Base-by-base conservation (phyloP, 2,113 vertebrate species). In the Percina caprodes region DNA sequence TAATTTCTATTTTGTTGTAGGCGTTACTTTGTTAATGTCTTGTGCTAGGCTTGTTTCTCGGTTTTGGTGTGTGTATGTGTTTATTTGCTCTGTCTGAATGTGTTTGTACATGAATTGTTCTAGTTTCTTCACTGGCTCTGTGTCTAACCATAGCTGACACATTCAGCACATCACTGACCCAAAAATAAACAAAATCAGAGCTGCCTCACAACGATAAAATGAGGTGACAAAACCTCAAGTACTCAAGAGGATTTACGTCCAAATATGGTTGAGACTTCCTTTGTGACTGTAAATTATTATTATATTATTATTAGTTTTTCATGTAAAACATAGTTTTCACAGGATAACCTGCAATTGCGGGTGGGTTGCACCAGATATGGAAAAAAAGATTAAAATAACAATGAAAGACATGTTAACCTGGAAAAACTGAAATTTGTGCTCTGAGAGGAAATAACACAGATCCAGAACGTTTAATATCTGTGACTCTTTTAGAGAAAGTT, bases 181-280 rank as follows among this genome's bases (percentile, higher is more conserved):
- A 59, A 77, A 90, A 92, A 93, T 81, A 91, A 87, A 88, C 51
- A 66, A 78, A 88, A 66, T 81, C 58, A 35, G 12, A 19, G 84
- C 86, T 81, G 84, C 71, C 68, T 74, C 77, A 82, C 63, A 33
- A 60, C 3, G 18, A 77, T 39, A 80, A 72, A 86, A 72, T 79
- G 51, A 72, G 68, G 23, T 35, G 42, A 78, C 5, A 5, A 73
- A 78, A 56, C 21, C 63, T 76, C n/a, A 23, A 74, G 10, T n/a
- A 14, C 33, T 45, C 21, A 19, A 6, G 39, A 81, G 60, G 63
- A 63, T 87, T 69, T 63, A 24, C 39, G 46, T 18, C 61, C 39
- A 84, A 83, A 73, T 82, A 59, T 30, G 69, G 49, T 39, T 19
- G 10, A 15, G 12, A 45, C 51, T 59, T 68, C 63, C 24, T 65